Conservation (phyloP, 2,888 invertebrate genomes). For the Amphipyra berbera region DNA sequence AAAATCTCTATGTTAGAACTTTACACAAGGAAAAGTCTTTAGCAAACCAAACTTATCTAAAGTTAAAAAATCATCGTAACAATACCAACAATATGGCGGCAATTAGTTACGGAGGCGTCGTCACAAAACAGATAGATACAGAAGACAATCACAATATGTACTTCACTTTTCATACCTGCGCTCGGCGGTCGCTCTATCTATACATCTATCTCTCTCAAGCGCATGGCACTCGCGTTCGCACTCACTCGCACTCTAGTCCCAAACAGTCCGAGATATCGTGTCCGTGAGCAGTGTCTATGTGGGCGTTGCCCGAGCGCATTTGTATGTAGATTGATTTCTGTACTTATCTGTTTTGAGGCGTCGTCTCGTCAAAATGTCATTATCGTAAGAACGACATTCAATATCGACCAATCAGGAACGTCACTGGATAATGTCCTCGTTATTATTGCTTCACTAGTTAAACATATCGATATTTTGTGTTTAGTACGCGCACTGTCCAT, state of each 20-base stretch:
- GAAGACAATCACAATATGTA: too few relatives aligned
- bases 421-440: slow-evolving; percentile 52
- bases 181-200: too few relatives aligned
- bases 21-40: slow-evolving; percentile 15
- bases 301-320: too few relatives aligned
- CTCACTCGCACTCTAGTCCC: too few relatives aligned
- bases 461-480: slow-evolving; percentile 51
- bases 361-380: slow-evolving; percentile 64
- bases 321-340: too few relatives aligned
- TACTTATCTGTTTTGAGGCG: too few relatives aligned
- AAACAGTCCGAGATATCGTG: too few relatives aligned
- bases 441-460: slow-evolving; percentile 56
- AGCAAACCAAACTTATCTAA: slow-evolving; percentile 35
- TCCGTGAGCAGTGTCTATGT: too few relatives aligned
- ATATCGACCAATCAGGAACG: slow-evolving; percentile 62
- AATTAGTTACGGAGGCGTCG: slow-evolving; percentile 52
- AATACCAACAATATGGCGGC: slow-evolving; percentile 40
- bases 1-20: not conserved
- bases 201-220: too few relatives aligned
- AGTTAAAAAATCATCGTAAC: slow-evolving; percentile 42
- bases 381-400: slow-evolving; percentile 65
- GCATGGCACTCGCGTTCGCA: too few relatives aligned
- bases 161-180: too few relatives aligned
- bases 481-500: slow-evolving; percentile 29
- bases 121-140: too few relatives aligned